These are phyloP conservation scores for Dicyrtoma fusca DNA, from an alignment of 2,888 invertebrate species.

Conservation along the genomic window DNA sequence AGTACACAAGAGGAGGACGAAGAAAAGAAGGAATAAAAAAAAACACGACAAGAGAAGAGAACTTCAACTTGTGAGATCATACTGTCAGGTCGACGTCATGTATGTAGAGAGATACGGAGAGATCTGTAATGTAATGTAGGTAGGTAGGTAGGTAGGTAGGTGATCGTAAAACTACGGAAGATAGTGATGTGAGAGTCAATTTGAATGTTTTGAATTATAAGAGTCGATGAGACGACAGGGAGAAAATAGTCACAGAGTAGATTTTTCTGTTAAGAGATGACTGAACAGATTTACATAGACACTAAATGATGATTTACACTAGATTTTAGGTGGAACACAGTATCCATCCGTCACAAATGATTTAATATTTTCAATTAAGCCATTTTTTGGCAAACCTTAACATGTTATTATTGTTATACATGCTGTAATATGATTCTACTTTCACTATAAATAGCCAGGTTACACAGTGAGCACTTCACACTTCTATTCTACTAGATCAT, in stretches of 20 bases:
- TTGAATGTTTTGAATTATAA: not conserved
- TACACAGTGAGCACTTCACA: conserved; percentile 42
- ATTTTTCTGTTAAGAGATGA: conserved; percentile 34
- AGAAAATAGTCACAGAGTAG: conserved; percentile 18
- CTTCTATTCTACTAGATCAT: not conserved
- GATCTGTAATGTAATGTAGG: not conserved
- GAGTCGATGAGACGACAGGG: not conserved
- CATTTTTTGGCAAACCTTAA: conserved; percentile 33
- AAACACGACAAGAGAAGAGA: too few relatives aligned
- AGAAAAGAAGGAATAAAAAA: not conserved
- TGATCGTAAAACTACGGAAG: too few relatives aligned
- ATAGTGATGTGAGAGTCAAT: too few relatives aligned
- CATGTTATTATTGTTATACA: conserved; percentile 33
- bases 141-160: not conserved
- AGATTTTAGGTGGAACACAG: conserved; percentile 28
- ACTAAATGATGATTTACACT: conserved; percentile 38
- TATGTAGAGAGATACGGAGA: too few relatives aligned
- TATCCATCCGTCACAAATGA: conserved; percentile 29
- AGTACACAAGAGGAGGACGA: not conserved
- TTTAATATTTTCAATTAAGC: conserved; percentile 39
- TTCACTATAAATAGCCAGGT: not conserved
- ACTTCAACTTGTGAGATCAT: too few relatives aligned
- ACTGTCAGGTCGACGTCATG: too few relatives aligned
- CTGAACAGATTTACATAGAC: conserved; percentile 38
- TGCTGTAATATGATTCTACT: too few relatives aligned